Percentiles rank a stretch among this genome's conserved stretches.
phyloP scores from a whole-genome alignment of 1,140 invertebrate genomes.

The Meteorus sp. region DNA sequence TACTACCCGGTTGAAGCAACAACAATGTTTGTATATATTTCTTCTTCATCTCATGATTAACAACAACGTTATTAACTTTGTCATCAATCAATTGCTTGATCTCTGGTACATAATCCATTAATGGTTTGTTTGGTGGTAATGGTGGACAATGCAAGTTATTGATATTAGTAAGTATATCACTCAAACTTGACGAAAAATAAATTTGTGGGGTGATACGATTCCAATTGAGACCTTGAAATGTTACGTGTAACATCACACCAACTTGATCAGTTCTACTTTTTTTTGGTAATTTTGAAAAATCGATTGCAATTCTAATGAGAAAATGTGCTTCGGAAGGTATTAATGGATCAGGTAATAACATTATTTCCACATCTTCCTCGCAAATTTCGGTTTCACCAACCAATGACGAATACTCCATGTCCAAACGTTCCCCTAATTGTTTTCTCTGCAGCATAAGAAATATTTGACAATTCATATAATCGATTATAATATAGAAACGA shows the following conservation, averaged over 20 bases:
- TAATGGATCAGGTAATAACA: conserved; percentile 33
- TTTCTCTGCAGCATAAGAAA: conserved; percentile 20
- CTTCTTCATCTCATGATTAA: conserved; percentile 29
- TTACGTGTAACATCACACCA: conserved; percentile 41
- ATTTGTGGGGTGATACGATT: conserved; percentile 38
- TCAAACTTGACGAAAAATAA: conserved; percentile 45
- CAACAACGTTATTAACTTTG: conserved; percentile 42
- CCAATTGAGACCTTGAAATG: conserved; percentile 42
- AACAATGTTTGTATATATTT: conserved; percentile 31
- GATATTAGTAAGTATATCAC: conserved; percentile 37
- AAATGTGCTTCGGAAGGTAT: conserved; percentile 42
- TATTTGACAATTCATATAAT: conserved; percentile 29
- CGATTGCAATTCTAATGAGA: conserved; percentile 44
- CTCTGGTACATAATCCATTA: conserved; percentile 63
- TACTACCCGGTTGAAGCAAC: conserved; percentile 15
- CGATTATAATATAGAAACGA: neutral
- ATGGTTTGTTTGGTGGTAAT: conserved; percentile 49
- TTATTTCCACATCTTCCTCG: conserved; percentile 46
- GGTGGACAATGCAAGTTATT: conserved; percentile 36
- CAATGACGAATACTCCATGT: conserved; percentile 43
- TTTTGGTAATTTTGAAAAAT: conserved; percentile 43
- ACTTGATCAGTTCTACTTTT: conserved; percentile 29
- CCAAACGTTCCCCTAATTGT: conserved; percentile 28
- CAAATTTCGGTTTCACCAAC: conserved; percentile 31
- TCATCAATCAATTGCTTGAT: conserved; percentile 59